Base-by-base conservation (phyloP, 1,140 invertebrate genomes). In the Brachionus rotundiformis region DNA sequence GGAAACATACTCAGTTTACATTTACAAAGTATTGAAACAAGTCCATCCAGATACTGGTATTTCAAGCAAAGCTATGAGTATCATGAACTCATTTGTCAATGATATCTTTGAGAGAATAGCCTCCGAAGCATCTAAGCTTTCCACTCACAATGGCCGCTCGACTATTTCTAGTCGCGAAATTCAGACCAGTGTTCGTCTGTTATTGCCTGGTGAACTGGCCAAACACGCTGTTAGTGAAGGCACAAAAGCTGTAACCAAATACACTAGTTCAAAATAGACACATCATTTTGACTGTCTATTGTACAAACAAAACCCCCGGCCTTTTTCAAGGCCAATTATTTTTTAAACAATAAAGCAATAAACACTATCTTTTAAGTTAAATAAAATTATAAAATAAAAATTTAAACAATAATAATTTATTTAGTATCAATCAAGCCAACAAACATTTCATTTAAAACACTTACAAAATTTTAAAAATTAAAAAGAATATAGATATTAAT, bases 101-200 rank as follows among this genome's bases (percentile, higher is more conserved):
- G 91, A 92, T 83, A 91, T 92, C 75, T 92, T 92, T 84, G 91
- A 92, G 83, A 88, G 91, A 29, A 91, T 92, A 59, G 91, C 92
- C 29, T 86, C 90, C 10, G 92, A 93, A 86, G 89, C 92, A 1
- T 92, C 91, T 10, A 89, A 91, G 83, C 85, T 93, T 82, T 90
- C 91, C 6, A 91, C 92, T 82, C 92, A 92, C 88, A 93, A 92
- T 87, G 93, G 93, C 85, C 86, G 90, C 1, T 90, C 90, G 7
- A 88, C 87, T 63, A 90, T 91, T 83, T 90, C 89, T n/a, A 88
- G 86, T 82, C 85, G 90, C 80, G 91, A 92, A 85, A 90, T 91
- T 71, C 90, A 92, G 83, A 91, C 91, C 10, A 90, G 91, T 71
- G 90, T 91, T 29, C 86, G 91, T 39, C 86, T 92, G 3, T 84